A percentile compares a stretch with the other conserved stretches of the same genome.
phyloP scores from a whole-genome alignment of 2,113 vertebrate species.

The Phyllostomus hastatus region DNA sequence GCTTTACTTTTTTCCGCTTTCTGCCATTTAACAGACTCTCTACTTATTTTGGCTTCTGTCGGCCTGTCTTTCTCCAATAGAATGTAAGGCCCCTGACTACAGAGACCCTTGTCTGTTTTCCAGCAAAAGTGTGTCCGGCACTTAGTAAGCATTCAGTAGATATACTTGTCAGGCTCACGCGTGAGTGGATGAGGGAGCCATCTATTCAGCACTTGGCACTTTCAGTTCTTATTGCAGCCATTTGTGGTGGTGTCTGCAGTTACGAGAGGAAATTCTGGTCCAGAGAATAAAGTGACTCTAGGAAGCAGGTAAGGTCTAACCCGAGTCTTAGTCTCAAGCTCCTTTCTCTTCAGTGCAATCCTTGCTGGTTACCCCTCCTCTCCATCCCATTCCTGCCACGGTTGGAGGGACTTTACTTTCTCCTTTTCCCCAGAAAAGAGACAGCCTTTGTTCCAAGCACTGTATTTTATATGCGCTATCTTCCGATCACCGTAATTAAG shows the following conservation, averaged over 20 bases:
- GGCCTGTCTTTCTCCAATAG: not conserved
- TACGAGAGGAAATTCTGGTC: not conserved
- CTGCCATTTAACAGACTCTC: not conserved
- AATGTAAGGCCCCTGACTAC: not conserved
- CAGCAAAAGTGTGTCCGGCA: not conserved
- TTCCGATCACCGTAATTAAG: not conserved
- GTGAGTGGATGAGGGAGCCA: not conserved
- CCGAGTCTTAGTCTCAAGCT: not conserved
- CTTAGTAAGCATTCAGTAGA: not conserved
- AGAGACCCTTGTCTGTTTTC: not conserved
- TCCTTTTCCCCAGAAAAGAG: not conserved
- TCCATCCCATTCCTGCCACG: not conserved
- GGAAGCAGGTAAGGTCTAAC: not conserved
- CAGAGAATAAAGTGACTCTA: not conserved
- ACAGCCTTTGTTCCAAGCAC: not conserved
- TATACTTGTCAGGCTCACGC: not conserved
- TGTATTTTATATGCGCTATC: not conserved
- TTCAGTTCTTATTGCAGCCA: not conserved
- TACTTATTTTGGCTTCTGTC: not conserved
- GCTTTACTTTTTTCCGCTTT: not conserved
- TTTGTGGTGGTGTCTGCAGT: not conserved
- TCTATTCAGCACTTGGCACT: not conserved
- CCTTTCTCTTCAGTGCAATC: not conserved
- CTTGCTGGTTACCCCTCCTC: not conserved
- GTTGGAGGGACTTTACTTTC: not conserved